phyloP scores from a whole-genome alignment of 2,113 vertebrate genomes.

The Cololabis saira region DNA sequence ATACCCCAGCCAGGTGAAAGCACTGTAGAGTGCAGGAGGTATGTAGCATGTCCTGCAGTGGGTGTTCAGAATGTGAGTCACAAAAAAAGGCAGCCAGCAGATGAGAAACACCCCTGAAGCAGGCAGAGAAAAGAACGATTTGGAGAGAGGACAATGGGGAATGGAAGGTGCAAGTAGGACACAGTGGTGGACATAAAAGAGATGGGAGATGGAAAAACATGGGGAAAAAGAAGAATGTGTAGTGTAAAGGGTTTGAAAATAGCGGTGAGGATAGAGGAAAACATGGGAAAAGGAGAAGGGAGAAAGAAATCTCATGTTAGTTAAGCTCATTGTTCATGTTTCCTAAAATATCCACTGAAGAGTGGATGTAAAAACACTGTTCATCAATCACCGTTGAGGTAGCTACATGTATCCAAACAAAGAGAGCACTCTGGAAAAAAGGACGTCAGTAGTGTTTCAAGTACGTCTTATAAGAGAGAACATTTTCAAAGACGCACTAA shows the following conservation, averaged over 20 bases:
- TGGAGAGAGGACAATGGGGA: slow-evolving; percentile 17
- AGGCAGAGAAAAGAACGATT: slow-evolving; percentile 22
- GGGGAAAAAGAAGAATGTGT: background rate
- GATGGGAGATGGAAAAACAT: background rate
- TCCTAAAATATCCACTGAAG: no score
- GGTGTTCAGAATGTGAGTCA: slow-evolving; percentile 92
- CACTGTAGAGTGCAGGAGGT: slow-evolving; percentile 88
- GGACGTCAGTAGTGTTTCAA: no score
- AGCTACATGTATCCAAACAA: background rate
- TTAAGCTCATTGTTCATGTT: background rate
- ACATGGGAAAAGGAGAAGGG: slow-evolving; percentile 4
- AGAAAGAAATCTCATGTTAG: slow-evolving; percentile 12
- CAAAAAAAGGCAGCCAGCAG: slow-evolving; percentile 96
- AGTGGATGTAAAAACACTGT: background rate
- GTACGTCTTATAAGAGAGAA: no score
- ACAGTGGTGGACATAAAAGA: slow-evolving; percentile 1
- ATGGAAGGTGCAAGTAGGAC: slow-evolving; percentile 2
- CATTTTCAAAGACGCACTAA: no score
- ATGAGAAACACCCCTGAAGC: slow-evolving; percentile 90
- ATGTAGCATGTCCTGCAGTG: slow-evolving; percentile 90
- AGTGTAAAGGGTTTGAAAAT: background rate
- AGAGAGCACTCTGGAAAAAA: background rate
- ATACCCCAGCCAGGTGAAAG: slow-evolving; percentile 94
- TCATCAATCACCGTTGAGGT: background rate
- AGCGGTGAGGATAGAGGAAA: background rate